phyloP scores from a whole-genome alignment of 2,888 invertebrate species.

The Diplazon laetatorius region DNA sequence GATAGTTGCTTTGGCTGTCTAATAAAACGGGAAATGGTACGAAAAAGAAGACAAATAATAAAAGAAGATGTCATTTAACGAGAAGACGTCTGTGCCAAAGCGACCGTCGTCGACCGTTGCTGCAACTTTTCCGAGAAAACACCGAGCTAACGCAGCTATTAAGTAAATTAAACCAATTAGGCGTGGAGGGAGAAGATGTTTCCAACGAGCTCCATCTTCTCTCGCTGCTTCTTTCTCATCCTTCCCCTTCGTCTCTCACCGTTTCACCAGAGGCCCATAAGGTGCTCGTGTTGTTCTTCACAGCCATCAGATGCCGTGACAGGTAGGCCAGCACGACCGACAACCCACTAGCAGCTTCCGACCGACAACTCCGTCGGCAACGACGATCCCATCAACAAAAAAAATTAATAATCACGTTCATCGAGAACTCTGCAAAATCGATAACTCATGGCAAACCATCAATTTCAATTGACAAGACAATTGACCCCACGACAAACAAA shows the following conservation, averaged over 20 bases:
- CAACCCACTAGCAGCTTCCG: no score
- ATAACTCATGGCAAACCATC: slow-evolving; percentile 12
- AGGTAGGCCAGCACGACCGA: slow-evolving; percentile 37
- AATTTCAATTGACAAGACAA: slow-evolving; percentile 18
- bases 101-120: slow-evolving; percentile 32
- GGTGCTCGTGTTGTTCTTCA: slow-evolving; percentile 35
- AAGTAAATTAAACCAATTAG: slow-evolving; percentile 75
- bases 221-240: no score
- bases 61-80: slow-evolving; percentile 60
- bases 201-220: no score
- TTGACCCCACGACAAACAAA: neutral
- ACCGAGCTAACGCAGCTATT: slow-evolving; percentile 68
- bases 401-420: slow-evolving; percentile 3
- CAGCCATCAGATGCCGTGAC: slow-evolving; percentile 34
- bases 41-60: slow-evolving; percentile 6
- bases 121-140: slow-evolving; percentile 69
- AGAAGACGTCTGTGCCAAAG: slow-evolving; percentile 54
- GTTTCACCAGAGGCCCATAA: slow-evolving; percentile 42
- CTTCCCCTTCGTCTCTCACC: slow-evolving; percentile 31
- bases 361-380: no score
- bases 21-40: slow-evolving; percentile 1
- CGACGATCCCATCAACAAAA: neutral
- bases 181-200: slow-evolving; percentile 64
- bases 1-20: neutral
- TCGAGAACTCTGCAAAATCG: no score